Evolutionary conservation across 2,797 vertebrate genomes (phyloP).

Genomic region (Prunella strophiata): DNA sequence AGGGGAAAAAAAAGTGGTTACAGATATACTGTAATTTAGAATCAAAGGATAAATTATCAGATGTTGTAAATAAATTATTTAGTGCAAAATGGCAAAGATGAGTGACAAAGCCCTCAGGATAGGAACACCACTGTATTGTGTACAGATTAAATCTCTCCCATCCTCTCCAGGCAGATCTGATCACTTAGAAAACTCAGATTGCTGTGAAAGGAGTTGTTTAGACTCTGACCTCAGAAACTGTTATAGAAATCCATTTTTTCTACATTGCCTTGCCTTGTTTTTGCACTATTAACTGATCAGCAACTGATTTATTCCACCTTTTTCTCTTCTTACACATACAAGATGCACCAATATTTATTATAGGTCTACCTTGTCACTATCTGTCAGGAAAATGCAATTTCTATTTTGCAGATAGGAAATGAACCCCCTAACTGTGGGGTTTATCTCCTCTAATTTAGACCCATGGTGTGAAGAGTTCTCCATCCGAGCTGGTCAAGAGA

Average conservation of each 20-base stretch:
- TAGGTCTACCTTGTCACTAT: not conserved
- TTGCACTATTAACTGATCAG: not conserved
- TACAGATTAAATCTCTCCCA: not conserved
- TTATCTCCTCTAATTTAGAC: not conserved
- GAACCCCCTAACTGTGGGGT: not conserved
- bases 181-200: not conserved
- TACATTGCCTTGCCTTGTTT: not conserved
- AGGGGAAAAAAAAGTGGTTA: not conserved
- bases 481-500: not conserved
- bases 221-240: not conserved
- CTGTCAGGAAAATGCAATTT: not conserved
- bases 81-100: not conserved
- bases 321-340: not conserved
- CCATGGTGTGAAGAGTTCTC: not conserved
- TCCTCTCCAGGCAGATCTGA: not conserved
- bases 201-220: not conserved
- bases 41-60: not conserved
- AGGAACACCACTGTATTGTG: accelerated
- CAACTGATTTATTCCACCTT: not conserved
- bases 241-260: not conserved
- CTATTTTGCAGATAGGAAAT: not conserved
- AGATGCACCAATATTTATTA: not conserved
- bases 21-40: not conserved
- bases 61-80: not conserved
- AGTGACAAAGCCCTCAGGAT: not conserved